A percentile compares a stretch with the other conserved stretches of the same genome.
These are phyloP conservation scores for Callithrix jacchus DNA, from an alignment of 2,113 vertebrate species.

Conservation along the genomic window DNA sequence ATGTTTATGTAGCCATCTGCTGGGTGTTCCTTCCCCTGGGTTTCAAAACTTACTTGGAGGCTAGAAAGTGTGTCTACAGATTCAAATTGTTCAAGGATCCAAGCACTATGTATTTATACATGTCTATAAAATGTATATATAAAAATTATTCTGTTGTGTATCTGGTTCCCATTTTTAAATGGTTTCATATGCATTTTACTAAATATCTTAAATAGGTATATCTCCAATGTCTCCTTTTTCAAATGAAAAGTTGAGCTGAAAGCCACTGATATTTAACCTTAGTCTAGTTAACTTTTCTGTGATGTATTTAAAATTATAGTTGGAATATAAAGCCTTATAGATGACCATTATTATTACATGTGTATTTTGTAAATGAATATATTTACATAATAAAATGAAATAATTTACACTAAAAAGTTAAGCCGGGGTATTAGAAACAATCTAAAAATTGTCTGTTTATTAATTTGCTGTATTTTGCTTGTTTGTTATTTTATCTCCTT, in stretches of 20 bases:
- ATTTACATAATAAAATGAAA: background rate
- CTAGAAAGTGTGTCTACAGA: background rate
- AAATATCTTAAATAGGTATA: background rate
- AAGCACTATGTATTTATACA: background rate
- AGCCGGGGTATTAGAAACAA: background rate
- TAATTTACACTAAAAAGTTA: background rate
- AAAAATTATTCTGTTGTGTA: background rate
- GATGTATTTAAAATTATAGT: background rate
- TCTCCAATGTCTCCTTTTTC: background rate
- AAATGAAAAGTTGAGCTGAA: background rate
- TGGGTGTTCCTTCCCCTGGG: constrained; percentile 56
- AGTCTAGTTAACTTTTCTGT: background rate
- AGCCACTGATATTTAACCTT: background rate
- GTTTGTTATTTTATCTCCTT: background rate
- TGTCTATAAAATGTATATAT: background rate
- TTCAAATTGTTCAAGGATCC: background rate
- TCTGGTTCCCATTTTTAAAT: background rate
- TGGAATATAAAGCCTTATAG: background rate
- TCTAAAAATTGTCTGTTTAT: background rate
- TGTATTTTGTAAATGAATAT: background rate
- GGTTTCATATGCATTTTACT: background rate
- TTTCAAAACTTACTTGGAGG: constrained; percentile 39
- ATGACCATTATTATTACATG: background rate
- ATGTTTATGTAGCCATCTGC: constrained; percentile 71
- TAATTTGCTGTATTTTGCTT: background rate